phyloP scores from a whole-genome alignment of 2,888 invertebrate species.

The Acrocyrtus sp. region DNA sequence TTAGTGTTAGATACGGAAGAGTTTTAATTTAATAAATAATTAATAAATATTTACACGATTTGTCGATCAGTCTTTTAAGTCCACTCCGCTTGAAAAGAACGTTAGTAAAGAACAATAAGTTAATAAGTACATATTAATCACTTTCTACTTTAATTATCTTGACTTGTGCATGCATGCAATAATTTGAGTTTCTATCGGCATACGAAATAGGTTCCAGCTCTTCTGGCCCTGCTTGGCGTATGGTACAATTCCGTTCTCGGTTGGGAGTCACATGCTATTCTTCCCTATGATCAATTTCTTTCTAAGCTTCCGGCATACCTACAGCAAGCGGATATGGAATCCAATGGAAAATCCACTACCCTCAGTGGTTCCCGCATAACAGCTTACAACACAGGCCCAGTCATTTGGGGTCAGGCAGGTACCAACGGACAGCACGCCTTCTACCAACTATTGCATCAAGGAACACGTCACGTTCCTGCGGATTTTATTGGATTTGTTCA shows the following conservation, averaged over 20 bases:
- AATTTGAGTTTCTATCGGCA: conserved; percentile 6
- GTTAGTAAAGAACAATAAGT: conserved; percentile 77
- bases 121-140: background rate
- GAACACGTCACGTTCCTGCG: conserved; percentile 57
- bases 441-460: conserved; percentile 99
- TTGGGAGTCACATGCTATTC: conserved; percentile 93
- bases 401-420: conserved; percentile 98
- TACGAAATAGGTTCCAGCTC: conserved; percentile 65
- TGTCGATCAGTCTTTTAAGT: conserved; percentile 93
- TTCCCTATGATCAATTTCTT: conserved; percentile 99
- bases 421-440: conserved; percentile 99
- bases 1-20: background rate
- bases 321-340: conserved; percentile 99
- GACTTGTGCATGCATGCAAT: too few species aligned
- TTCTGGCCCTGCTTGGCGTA: conserved; percentile 89
- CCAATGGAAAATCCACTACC: conserved; percentile 88
- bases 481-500: conserved; percentile 62
- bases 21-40: background rate
- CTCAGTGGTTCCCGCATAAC: conserved; percentile 51
- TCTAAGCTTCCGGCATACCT: conserved; percentile 99
- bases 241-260: conserved; percentile 97
- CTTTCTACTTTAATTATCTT: background rate
- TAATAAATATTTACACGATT: conserved; percentile 74
- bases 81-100: conserved; percentile 89
- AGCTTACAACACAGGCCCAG: conserved; percentile 72